phyloP scores from a whole-genome alignment of 2,888 invertebrate species.

The Cryptophagus acutangulus region DNA sequence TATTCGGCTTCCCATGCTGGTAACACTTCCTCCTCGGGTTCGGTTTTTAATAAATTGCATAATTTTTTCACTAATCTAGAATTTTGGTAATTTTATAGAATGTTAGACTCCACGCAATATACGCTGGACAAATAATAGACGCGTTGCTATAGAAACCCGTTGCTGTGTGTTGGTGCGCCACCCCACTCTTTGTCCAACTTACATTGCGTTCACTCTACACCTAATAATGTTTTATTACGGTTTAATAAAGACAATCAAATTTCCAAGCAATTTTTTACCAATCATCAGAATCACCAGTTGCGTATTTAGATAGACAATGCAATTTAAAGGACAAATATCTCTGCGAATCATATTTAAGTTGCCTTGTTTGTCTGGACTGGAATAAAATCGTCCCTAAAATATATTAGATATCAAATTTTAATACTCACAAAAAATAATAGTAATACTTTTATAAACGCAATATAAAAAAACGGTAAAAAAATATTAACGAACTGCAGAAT shows the following conservation, averaged over 20 bases:
- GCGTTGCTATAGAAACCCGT: no score
- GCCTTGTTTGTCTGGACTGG: neutral
- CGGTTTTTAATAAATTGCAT: neutral
- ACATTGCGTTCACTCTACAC: neutral
- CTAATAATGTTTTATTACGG: slow-evolving; percentile 41
- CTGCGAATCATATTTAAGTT: neutral
- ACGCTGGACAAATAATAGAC: no score
- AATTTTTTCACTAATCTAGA: neutral
- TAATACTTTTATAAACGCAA: slow-evolving; percentile 40
- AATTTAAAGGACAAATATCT: neutral
- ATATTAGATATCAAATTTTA: neutral
- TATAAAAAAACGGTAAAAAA: slow-evolving; percentile 38
- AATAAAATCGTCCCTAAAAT: slow-evolving; percentile 5
- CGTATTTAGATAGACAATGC: slow-evolving; percentile 35
- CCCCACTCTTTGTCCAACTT: no score
- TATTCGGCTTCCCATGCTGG: slow-evolving; percentile 44
- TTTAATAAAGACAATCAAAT: slow-evolving; percentile 43
- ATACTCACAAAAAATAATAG: neutral
- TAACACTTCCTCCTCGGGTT: slow-evolving; percentile 10
- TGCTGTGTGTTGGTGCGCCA: no score
- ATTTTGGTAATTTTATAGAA: neutral
- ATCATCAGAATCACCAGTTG: slow-evolving; percentile 55
- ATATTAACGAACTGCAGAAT: slow-evolving; percentile 39
- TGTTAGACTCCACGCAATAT: no score
- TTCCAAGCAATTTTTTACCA: slow-evolving; percentile 53